Conservation (phyloP, 2,797 vertebrate species). For the Tapirus indicus region DNA sequence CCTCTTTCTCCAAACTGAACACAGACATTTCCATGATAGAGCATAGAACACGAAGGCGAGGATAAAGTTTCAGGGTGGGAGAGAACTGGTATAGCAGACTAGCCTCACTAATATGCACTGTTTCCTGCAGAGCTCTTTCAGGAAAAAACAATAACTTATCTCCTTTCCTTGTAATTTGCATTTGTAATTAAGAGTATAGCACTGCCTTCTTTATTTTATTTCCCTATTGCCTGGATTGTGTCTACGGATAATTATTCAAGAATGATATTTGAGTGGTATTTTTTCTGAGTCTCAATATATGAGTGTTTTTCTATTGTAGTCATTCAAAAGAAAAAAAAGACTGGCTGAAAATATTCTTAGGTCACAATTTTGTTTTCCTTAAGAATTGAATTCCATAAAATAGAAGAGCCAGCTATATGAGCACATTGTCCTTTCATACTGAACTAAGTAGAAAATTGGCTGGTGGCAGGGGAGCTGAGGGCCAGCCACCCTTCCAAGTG, state of each 20-base stretch:
- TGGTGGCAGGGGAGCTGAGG: background rate
- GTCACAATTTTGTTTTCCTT: background rate
- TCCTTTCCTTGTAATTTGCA: background rate
- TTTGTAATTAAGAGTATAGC: background rate
- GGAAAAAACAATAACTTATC: background rate
- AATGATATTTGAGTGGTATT: background rate
- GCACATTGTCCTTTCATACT: background rate
- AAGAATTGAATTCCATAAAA: background rate
- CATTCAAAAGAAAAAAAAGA: background rate
- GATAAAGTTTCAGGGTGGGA: background rate
- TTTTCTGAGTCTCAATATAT: background rate
- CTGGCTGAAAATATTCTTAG: background rate
- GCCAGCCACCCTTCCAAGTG: background rate
- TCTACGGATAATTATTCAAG: background rate
- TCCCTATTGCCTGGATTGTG: background rate
- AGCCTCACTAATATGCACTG: background rate
- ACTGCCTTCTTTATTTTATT: background rate
- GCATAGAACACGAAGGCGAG: background rate
- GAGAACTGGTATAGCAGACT: background rate
- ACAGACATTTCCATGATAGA: background rate
- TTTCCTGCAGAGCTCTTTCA: background rate
- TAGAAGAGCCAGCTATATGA: background rate
- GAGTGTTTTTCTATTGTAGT: background rate
- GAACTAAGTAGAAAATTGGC: background rate
- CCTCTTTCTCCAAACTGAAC: background rate